Percentiles rank a stretch among this genome's conserved stretches.
Conservation (phyloP, 2,888 invertebrate genomes). For the Poecilus cupreus region DNA sequence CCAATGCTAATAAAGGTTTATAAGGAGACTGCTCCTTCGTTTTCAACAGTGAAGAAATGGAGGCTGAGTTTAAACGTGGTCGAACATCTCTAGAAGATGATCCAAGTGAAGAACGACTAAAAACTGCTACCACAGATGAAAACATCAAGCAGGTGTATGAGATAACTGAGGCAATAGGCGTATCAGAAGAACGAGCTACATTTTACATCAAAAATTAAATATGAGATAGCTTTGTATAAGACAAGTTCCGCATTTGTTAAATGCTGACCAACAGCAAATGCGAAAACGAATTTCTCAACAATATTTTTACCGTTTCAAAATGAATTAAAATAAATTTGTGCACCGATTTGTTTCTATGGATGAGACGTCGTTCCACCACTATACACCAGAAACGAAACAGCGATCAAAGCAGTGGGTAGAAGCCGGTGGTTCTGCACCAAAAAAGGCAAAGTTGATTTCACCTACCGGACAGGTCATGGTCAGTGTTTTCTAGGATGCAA, state of each 20-base stretch:
- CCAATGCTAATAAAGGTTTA: conserved; percentile 50
- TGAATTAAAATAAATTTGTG: conserved; percentile 49
- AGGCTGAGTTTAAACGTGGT: conserved; percentile 62
- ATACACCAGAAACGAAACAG: conserved; percentile 62
- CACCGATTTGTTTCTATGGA: conserved; percentile 62
- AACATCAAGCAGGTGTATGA: conserved; percentile 45
- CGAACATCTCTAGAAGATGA: conserved; percentile 61
- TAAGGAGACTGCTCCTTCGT: conserved; percentile 60
- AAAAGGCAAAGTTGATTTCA: conserved; percentile 60
- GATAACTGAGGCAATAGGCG: conserved; percentile 53
- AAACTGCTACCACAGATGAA: conserved; percentile 53
- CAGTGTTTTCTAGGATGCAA: conserved; percentile 62
- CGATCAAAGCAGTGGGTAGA: conserved; percentile 59
- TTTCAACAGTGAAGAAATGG: conserved; percentile 61
- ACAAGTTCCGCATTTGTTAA: conserved; percentile 30
- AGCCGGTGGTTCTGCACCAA: conserved; percentile 60
- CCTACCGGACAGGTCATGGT: conserved; percentile 62
- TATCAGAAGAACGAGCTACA: too few relatives aligned
- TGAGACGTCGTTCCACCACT: conserved; percentile 64
- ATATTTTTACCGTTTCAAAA: conserved; percentile 57
- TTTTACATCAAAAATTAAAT: conserved; percentile 40
- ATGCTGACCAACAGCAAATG: conserved; percentile 56
- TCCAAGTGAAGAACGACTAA: conserved; percentile 58
- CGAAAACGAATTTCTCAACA: conserved; percentile 57
- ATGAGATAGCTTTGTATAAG: conserved; percentile 45